Percentiles rank a stretch among this genome's conserved stretches.
phyloP scores from a whole-genome alignment of 2,888 invertebrate genomes.

The Caprella mutica region DNA sequence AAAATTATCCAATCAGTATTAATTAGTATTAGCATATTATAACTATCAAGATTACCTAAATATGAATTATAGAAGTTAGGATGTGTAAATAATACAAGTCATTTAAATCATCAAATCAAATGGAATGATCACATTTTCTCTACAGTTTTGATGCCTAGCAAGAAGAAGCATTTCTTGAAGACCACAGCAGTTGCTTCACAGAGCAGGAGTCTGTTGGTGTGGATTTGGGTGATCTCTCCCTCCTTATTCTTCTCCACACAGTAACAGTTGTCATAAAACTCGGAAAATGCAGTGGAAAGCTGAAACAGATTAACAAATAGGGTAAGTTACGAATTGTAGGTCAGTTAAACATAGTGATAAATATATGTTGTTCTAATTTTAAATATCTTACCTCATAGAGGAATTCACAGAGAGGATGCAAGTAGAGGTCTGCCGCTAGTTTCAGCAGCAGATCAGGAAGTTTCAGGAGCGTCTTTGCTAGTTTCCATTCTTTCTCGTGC shows the following conservation, averaged over 20 bases:
- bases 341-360: neutral
- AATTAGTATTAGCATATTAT: too few relatives aligned
- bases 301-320: slow-evolving; percentile 39
- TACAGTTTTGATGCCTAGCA: slow-evolving; percentile 84
- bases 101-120: too few relatives aligned
- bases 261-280: slow-evolving; percentile 96
- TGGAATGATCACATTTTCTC: slow-evolving; percentile 81
- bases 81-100: too few relatives aligned
- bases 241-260: slow-evolving; percentile 82
- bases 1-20: too few relatives aligned
- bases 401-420: slow-evolving; percentile 87
- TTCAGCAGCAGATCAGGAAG: slow-evolving; percentile 77
- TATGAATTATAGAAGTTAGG: too few relatives aligned
- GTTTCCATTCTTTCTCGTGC: slow-evolving; percentile 88
- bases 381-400: slow-evolving; percentile 57
- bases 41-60: too few relatives aligned
- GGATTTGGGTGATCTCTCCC: slow-evolving; percentile 63
- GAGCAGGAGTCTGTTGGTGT: slow-evolving; percentile 68
- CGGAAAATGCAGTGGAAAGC: slow-evolving; percentile 79
- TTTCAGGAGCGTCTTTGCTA: slow-evolving; percentile 59
- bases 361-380: too few relatives aligned
- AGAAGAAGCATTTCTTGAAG: slow-evolving; percentile 73
- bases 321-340: too few relatives aligned
- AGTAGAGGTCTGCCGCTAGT: slow-evolving; percentile 64
- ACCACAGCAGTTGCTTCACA: slow-evolving; percentile 84